A percentile compares a stretch with the other conserved stretches of the same genome.
Conservation (phyloP, 1,140 invertebrate species). For the Micrasema longulum region DNA sequence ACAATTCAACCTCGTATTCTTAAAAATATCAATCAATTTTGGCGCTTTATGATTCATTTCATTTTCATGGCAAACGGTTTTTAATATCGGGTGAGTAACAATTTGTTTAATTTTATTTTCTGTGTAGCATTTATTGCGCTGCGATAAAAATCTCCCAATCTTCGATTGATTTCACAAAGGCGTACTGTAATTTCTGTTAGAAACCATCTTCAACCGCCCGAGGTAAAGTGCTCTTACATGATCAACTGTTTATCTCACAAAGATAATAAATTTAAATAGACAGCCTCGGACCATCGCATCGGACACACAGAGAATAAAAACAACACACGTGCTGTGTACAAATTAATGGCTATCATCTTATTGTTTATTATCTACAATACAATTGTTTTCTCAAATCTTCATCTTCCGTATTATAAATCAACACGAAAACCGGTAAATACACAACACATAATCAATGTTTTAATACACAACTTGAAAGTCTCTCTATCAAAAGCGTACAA, state of each 20-base stretch:
- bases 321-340: slow-evolving; percentile 33
- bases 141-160: slow-evolving; percentile 14
- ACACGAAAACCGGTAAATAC: slow-evolving; percentile 17
- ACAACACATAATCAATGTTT: no score
- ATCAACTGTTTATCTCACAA: slow-evolving; percentile 31
- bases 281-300: slow-evolving; percentile 5
- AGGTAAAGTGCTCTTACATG: slow-evolving; percentile 6
- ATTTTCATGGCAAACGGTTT: not conserved
- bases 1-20: no score
- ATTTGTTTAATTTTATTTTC: slow-evolving; percentile 3
- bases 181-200: slow-evolving; percentile 12
- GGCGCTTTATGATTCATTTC: no score
- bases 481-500: no score
- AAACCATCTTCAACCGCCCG: slow-evolving; percentile 21
- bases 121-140: not conserved
- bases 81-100: not conserved
- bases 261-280: slow-evolving; percentile 15
- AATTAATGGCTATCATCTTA: slow-evolving; percentile 33
- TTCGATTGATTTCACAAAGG: slow-evolving; percentile 26
- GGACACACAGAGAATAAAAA: slow-evolving; percentile 14
- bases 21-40: no score
- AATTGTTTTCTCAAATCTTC: slow-evolving; percentile 28
- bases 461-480: no score
- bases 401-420: slow-evolving; percentile 26
- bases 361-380: slow-evolving; percentile 28